Percentiles rank a stretch among this genome's conserved stretches.
phyloP scores from a whole-genome alignment of 2,113 vertebrate genomes.

The Nyctereutes procyonoides region DNA sequence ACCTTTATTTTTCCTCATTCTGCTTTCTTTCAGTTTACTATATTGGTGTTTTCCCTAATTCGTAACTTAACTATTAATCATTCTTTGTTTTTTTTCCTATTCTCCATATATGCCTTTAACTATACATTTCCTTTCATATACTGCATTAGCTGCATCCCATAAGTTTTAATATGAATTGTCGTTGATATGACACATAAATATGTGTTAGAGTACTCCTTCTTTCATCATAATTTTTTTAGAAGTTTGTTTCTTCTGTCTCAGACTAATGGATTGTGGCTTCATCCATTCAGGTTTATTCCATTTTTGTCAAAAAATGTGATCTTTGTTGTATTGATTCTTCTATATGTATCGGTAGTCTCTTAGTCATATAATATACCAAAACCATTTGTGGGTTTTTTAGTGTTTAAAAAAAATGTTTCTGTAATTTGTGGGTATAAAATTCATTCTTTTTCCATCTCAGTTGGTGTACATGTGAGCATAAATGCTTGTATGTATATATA shows the following conservation, averaged over 20 bases:
- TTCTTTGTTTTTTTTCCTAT: background rate
- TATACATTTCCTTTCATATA: background rate
- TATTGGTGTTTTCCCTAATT: background rate
- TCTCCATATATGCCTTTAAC: background rate
- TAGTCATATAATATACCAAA: background rate
- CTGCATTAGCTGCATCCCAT: background rate
- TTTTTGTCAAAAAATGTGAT: background rate
- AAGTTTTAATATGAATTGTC: background rate
- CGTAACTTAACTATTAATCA: background rate
- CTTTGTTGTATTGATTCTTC: background rate
- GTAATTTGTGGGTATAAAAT: background rate
- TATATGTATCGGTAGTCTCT: background rate
- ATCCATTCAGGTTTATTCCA: background rate
- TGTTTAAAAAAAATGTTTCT: background rate
- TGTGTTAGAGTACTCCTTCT: background rate
- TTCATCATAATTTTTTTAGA: background rate
- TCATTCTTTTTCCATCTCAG: background rate
- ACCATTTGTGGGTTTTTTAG: background rate
- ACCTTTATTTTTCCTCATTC: background rate
- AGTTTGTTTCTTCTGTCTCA: background rate
- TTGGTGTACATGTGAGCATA: background rate
- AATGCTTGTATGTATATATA: background rate
- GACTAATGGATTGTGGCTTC: background rate
- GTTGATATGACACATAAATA: background rate
- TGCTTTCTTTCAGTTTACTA: background rate